Conservation (phyloP, 2,113 vertebrate genomes). For the Cyprinodon tularosa region DNA sequence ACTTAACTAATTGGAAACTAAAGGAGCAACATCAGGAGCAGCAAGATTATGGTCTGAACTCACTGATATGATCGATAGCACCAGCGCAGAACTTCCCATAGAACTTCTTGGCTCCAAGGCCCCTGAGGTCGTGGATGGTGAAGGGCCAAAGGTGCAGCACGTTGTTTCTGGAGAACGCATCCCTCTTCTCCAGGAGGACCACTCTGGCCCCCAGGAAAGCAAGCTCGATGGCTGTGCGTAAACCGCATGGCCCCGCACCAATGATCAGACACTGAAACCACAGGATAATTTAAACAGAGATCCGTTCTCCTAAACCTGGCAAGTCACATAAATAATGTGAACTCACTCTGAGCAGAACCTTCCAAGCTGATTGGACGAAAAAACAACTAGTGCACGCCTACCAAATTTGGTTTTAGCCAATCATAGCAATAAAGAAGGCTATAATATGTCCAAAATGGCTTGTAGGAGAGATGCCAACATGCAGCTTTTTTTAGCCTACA, state of each 20-base stretch:
- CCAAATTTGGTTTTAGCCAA: no score
- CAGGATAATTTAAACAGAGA: not conserved
- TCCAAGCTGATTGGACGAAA: no score
- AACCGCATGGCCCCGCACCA: constrained; percentile 95
- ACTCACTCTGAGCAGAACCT: no score
- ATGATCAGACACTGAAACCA: constrained; percentile 93
- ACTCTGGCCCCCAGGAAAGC: constrained; percentile 95
- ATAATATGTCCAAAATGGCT: no score
- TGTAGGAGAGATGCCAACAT: no score
- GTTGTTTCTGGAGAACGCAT: constrained; percentile 97
- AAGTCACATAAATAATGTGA: no score
- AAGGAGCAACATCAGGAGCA: fast-evolving
- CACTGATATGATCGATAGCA: constrained; percentile 98
- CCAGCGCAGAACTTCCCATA: constrained; percentile 98
- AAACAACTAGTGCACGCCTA: no score
- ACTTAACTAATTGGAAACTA: not conserved
- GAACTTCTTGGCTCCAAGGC: constrained; percentile 97
- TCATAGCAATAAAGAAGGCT: no score
- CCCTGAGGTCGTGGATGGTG: constrained; percentile 94
- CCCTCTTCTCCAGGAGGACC: constrained; percentile 95
- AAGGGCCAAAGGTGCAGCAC: constrained; percentile 98
- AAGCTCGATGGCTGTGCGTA: constrained; percentile 96
- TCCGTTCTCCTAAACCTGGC: no score
- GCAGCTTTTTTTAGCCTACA: no score
- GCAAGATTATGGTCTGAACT: constrained; percentile 65